Evolutionary conservation across 2,888 invertebrate species (phyloP).

Genomic region (Troides helena): DNA sequence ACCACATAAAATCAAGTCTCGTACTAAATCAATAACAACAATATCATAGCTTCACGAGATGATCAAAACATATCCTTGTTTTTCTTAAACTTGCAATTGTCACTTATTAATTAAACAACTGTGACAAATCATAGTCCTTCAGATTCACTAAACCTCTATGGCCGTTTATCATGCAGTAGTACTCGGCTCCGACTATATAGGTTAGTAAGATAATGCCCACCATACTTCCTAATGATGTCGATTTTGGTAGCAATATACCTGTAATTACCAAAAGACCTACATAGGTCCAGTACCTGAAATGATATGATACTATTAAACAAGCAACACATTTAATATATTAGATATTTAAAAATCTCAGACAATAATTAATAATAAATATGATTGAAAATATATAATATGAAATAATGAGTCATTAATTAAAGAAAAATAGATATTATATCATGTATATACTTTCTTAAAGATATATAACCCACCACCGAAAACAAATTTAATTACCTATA

Average conservation of each 20-base stretch:
- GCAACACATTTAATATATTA: background rate
- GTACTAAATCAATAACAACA: background rate
- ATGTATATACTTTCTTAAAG: background rate
- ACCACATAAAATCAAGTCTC: slow-evolving; percentile 8
- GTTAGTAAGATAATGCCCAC: slow-evolving; percentile 89
- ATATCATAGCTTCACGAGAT: background rate
- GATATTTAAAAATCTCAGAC: background rate
- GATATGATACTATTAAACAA: slow-evolving; percentile 11
- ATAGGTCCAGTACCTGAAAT: slow-evolving; percentile 88
- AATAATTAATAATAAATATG: background rate
- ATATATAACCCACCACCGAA: slow-evolving; percentile 49
- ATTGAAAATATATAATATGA: background rate
- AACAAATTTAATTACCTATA: slow-evolving; percentile 55
- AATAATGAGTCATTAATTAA: too few relatives aligned
- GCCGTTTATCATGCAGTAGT: slow-evolving; percentile 82
- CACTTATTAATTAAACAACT: slow-evolving; percentile 50
- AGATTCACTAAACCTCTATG: slow-evolving; percentile 61
- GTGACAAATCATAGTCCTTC: slow-evolving; percentile 58
- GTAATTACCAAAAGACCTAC: slow-evolving; percentile 91
- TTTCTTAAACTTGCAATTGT: slow-evolving; percentile 10
- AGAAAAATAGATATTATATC: background rate
- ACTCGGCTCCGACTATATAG: slow-evolving; percentile 93
- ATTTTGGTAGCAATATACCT: slow-evolving; percentile 91
- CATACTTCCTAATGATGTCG: slow-evolving; percentile 86
- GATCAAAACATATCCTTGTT: background rate